These are phyloP conservation scores for Crepidodera aurea DNA, from an alignment of 2,888 invertebrate genomes.

Conservation along the genomic window DNA sequence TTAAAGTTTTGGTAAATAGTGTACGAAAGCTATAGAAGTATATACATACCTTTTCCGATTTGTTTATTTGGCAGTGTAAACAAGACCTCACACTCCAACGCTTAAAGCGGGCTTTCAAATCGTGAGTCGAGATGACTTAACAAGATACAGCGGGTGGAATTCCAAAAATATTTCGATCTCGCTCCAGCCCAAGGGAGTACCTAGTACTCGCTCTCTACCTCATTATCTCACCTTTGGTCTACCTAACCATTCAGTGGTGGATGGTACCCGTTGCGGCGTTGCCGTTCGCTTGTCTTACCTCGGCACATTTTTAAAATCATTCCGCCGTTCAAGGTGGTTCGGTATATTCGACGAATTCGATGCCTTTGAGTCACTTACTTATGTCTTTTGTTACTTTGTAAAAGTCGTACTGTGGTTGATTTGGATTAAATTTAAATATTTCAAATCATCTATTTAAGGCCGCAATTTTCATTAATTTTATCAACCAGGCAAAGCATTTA, in stretches of 20 bases:
- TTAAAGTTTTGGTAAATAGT: no score
- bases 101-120: slow-evolving; percentile 46
- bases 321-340: slow-evolving; percentile 26
- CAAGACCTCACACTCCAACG: slow-evolving; percentile 37
- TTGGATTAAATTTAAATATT: no score
- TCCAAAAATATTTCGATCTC: slow-evolving; percentile 54
- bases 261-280: slow-evolving; percentile 29
- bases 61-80: slow-evolving; percentile 40
- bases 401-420: no score
- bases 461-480: no score
- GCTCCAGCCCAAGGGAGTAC: slow-evolving; percentile 42
- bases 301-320: slow-evolving; percentile 26
- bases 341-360: slow-evolving; percentile 20
- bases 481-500: no score
- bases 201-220: slow-evolving; percentile 54
- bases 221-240: slow-evolving; percentile 61
- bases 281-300: slow-evolving; percentile 14
- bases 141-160: slow-evolving; percentile 61
- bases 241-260: slow-evolving; percentile 54
- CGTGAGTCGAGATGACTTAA: slow-evolving; percentile 61
- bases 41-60: no score
- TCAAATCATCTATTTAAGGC: no score
- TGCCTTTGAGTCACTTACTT: slow-evolving; percentile 4
- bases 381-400: not conserved
- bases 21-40: no score